Evolutionary conservation across 2,797 vertebrate species (phyloP).

Genomic region (Catharus ustulatus): DNA sequence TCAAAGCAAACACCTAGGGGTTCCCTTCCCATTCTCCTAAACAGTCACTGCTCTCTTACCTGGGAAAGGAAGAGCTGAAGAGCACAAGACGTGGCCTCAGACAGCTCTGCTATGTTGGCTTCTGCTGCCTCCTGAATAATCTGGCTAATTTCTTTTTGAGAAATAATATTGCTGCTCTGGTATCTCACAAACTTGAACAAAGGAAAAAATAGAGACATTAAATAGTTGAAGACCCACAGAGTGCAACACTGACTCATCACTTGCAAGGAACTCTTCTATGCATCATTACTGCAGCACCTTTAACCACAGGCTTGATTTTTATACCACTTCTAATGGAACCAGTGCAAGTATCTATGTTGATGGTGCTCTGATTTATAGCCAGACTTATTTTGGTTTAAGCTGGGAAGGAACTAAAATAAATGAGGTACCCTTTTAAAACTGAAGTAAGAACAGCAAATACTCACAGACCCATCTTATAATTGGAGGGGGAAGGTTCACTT

Average conservation of each 20-base stretch:
- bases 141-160: constrained; percentile 70
- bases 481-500: background rate
- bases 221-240: background rate
- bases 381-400: constrained; percentile 1
- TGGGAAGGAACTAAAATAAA: background rate
- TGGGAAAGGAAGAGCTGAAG: constrained; percentile 75
- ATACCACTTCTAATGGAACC: background rate
- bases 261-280: background rate
- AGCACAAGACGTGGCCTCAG: constrained; percentile 57
- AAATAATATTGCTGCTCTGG: constrained; percentile 66
- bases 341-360: background rate
- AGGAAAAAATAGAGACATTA: constrained; percentile 16
- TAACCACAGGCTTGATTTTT: constrained; percentile 21
- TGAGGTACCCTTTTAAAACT: background rate
- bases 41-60: constrained; percentile 52
- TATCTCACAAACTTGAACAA: constrained; percentile 75
- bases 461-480: background rate
- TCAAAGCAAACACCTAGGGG: background rate
- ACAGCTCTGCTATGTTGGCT: constrained; percentile 69
- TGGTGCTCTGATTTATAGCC: background rate
- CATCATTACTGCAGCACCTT: background rate
- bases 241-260: background rate
- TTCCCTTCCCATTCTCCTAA: background rate
- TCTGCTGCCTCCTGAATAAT: constrained; percentile 65
- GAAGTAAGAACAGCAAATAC: background rate